Conservation (phyloP, 2,888 invertebrate species). For the Ariolimax columbianus region DNA sequence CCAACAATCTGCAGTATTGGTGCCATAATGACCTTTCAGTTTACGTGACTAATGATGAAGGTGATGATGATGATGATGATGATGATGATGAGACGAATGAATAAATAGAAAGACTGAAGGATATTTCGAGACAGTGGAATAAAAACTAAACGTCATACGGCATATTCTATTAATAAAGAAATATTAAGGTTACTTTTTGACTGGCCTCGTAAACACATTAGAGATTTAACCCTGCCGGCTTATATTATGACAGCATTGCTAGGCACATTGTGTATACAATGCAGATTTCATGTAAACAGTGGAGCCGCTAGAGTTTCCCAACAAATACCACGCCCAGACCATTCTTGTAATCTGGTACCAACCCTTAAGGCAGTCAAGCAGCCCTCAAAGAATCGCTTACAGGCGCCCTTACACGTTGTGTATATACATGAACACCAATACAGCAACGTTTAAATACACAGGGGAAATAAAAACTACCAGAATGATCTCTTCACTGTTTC, state of each 20-base stretch:
- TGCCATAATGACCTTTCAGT: too few relatives aligned
- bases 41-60: too few relatives aligned
- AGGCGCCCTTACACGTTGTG: slow-evolving; percentile 2
- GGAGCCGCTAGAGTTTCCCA: not conserved
- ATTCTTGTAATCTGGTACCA: not conserved
- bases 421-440: not conserved
- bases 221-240: too few relatives aligned
- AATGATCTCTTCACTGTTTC: not conserved
- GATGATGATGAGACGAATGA: too few relatives aligned
- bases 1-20: too few relatives aligned
- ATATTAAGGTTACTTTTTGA: too few relatives aligned
- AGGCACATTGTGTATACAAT: not conserved
- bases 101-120: too few relatives aligned
- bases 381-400: not conserved
- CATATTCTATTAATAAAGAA: too few relatives aligned
- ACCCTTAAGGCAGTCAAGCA: slow-evolving; percentile 13
- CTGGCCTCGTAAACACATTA: too few relatives aligned
- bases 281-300: not conserved
- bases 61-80: too few relatives aligned
- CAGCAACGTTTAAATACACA: not conserved
- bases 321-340: slow-evolving; percentile 4
- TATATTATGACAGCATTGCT: not conserved
- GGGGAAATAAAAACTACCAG: not conserved
- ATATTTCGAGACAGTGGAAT: too few relatives aligned
- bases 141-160: too few relatives aligned